These are phyloP conservation scores for Hydropsyche tenuis DNA, from an alignment of 1,140 invertebrate species.

Conservation along the genomic window DNA sequence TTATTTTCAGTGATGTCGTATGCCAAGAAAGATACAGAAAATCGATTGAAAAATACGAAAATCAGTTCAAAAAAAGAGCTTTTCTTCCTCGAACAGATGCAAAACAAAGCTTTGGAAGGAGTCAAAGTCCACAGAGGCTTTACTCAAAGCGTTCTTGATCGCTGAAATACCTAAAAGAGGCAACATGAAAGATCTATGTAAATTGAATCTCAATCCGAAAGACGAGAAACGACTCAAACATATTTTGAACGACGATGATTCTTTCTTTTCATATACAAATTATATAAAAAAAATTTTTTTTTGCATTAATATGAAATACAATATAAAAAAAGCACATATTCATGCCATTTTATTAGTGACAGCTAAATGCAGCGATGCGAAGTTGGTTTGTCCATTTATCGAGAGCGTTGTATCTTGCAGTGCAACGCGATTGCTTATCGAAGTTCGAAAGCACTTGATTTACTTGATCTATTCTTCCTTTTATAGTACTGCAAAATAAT, in stretches of 20 bases:
- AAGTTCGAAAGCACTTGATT: conserved; percentile 90
- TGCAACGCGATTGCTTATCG: conserved; percentile 80
- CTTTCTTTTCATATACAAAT: no score
- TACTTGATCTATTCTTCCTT: conserved; percentile 95
- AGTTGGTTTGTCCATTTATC: conserved; percentile 97
- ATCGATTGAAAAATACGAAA: conserved; percentile 55
- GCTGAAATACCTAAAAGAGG: not conserved
- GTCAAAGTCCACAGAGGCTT: conserved; percentile 61
- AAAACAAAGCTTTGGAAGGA: conserved; percentile 59
- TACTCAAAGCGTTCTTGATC: conserved; percentile 44
- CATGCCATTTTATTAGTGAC: conserved; percentile 90
- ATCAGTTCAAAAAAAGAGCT: conserved; percentile 60
- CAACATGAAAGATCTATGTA: not conserved
- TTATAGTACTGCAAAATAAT: conserved; percentile 79
- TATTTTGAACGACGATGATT: no score
- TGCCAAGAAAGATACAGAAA: conserved; percentile 59
- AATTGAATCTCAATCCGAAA: not conserved
- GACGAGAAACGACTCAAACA: not conserved
- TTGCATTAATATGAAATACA: no score
- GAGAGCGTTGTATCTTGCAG: conserved; percentile 88
- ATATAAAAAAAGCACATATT: conserved; percentile 43
- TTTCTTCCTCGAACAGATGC: conserved; percentile 57
- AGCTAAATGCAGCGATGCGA: conserved; percentile 83
- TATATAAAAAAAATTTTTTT: no score
- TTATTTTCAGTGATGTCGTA: conserved; percentile 54